Evolutionary conservation across 2,113 vertebrate genomes (phyloP).

Genomic region (Heterochromis multidens): DNA sequence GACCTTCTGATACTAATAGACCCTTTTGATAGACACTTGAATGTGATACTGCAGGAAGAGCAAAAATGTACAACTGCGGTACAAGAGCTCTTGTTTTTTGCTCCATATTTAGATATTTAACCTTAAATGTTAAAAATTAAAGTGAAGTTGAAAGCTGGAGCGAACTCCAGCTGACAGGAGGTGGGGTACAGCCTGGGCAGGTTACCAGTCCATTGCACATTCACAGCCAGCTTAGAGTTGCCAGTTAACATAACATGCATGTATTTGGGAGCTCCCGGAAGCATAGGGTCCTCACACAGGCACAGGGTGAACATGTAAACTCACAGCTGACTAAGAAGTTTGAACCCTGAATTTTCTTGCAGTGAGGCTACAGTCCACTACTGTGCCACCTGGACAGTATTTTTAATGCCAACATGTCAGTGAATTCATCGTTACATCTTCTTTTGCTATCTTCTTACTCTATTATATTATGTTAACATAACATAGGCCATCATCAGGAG

Average conservation of each 20-base stretch:
- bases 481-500: not conserved
- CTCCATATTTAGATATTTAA: not conserved
- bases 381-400: too few relatives aligned
- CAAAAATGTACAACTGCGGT: not conserved
- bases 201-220: not conserved
- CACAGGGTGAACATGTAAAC: not conserved
- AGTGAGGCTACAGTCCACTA: not conserved
- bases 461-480: not conserved
- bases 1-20: not conserved
- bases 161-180: not conserved
- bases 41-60: not conserved
- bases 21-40: not conserved
- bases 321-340: too few relatives aligned
- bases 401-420: not conserved
- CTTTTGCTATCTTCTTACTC: not conserved
- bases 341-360: not conserved
- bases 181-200: not conserved
- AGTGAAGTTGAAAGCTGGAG: not conserved
- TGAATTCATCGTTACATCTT: not conserved
- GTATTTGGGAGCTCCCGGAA: not conserved
- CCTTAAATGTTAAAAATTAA: not conserved
- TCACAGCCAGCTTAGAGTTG: not conserved
- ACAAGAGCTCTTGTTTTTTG: not conserved
- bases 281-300: not conserved
- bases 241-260: not conserved